Percentiles rank a stretch among this genome's conserved stretches.
Conservation (phyloP, 2,888 invertebrate genomes). For the Lampropteryx suffumata region DNA sequence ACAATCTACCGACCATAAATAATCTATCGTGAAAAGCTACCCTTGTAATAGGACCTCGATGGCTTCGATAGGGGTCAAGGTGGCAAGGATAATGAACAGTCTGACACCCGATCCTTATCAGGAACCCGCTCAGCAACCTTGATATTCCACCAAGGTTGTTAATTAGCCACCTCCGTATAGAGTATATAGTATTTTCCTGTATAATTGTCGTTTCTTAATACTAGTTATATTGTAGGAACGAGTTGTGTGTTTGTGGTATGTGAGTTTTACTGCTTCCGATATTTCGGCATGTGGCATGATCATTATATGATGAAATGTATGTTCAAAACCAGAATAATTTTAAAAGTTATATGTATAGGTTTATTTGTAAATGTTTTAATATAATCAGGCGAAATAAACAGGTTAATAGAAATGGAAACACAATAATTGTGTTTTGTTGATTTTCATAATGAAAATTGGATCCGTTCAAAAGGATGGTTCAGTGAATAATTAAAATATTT, state of each 20-base stretch:
- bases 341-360: too few relatives aligned
- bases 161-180: too few relatives aligned
- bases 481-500: conserved; percentile 3
- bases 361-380: neutral
- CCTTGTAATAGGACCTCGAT: conserved; percentile 1
- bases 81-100: conserved; percentile 5
- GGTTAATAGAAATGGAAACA: conserved; percentile 10
- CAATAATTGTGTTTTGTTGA: conserved; percentile 17
- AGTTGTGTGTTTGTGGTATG: too few relatives aligned
- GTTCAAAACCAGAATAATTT: too few relatives aligned
- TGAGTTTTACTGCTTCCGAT: too few relatives aligned
- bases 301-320: too few relatives aligned
- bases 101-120: conserved; percentile 5
- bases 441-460: conserved; percentile 12
- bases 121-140: too few relatives aligned
- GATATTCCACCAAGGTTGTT: too few relatives aligned
- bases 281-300: too few relatives aligned
- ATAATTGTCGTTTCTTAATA: too few relatives aligned
- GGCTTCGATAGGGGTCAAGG: conserved; percentile 1
- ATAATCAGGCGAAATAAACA: conserved; percentile 2
- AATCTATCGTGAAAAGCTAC: neutral
- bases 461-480: conserved; percentile 2
- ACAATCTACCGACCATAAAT: conserved; percentile 2
- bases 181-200: too few relatives aligned
- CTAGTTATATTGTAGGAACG: too few relatives aligned